These are phyloP conservation scores for Ameiurus melas DNA, from an alignment of 2,113 vertebrate species.

Conservation along the genomic window DNA sequence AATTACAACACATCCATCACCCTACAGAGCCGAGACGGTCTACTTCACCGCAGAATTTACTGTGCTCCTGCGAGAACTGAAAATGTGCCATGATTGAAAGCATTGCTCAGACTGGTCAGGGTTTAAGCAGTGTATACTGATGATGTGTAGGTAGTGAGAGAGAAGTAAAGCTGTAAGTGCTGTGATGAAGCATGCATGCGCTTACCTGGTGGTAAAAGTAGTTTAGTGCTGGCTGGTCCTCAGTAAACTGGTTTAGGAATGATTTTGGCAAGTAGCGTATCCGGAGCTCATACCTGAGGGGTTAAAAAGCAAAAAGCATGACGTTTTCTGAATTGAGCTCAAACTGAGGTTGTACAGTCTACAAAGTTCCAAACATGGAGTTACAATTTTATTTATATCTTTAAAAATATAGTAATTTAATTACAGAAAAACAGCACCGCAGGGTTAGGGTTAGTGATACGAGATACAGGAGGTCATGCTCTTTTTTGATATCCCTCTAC, in stretches of 20 bases:
- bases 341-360: not conserved
- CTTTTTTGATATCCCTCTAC: not conserved
- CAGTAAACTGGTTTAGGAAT: slow-evolving; percentile 94
- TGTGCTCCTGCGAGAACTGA: not conserved
- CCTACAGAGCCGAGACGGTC: not conserved
- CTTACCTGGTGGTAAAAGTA: slow-evolving; percentile 99
- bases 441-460: not conserved
- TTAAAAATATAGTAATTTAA: not conserved
- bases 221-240: slow-evolving; percentile 96
- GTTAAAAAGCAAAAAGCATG: slow-evolving; percentile 1
- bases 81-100: not conserved
- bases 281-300: slow-evolving; percentile 88
- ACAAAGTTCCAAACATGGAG: not conserved
- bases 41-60: not conserved
- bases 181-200: not conserved
- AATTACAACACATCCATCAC: not conserved
- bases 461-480: not conserved
- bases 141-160: not conserved
- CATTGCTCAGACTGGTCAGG: not conserved
- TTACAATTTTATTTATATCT: not conserved
- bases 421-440: not conserved
- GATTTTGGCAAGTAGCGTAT: slow-evolving; percentile 98
- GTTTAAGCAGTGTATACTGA: not conserved
- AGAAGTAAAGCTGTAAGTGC: not conserved
- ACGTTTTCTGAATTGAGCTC: not conserved